phyloP scores from a whole-genome alignment of 2,797 vertebrate species.

The Synaphobranchus kaupii region DNA sequence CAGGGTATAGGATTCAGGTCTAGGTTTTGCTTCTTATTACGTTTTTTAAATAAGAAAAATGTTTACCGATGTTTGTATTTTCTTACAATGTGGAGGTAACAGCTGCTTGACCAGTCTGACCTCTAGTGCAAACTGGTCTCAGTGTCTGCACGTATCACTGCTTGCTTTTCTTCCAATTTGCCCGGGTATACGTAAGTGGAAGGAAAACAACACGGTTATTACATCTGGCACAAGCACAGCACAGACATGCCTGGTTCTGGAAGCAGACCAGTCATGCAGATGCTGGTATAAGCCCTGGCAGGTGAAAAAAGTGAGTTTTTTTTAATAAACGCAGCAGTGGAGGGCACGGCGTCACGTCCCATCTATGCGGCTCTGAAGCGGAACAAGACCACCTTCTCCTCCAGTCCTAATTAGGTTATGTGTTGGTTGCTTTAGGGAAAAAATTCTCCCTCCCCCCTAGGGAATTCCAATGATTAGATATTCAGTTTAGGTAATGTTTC shows the following conservation, averaged over 20 bases:
- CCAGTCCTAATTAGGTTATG: conserved; percentile 18
- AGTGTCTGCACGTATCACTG: neutral
- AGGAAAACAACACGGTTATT: neutral
- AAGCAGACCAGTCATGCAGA: conserved; percentile 15
- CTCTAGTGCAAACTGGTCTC: neutral
- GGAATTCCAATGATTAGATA: conserved; percentile 51
- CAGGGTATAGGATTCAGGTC: no score
- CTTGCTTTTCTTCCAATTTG: neutral
- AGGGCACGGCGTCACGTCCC: neutral
- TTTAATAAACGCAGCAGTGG: neutral
- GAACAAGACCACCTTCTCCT: neutral
- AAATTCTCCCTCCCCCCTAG: conserved; percentile 37
- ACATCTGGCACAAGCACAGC: neutral
- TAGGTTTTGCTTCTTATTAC: neutral
- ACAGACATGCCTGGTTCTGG: neutral
- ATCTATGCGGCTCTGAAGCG: neutral
- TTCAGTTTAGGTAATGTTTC: conserved; percentile 43
- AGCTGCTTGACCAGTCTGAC: neutral
- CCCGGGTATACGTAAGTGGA: neutral
- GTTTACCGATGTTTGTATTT: neutral
- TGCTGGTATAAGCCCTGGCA: neutral
- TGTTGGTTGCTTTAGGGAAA: conserved; percentile 32
- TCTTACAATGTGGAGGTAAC: neutral
- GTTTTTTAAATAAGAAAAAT: neutral
- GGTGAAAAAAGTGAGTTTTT: neutral